Evolutionary conservation across 2,797 vertebrate species (phyloP).

Genomic region (Coregonus sp.): DNA sequence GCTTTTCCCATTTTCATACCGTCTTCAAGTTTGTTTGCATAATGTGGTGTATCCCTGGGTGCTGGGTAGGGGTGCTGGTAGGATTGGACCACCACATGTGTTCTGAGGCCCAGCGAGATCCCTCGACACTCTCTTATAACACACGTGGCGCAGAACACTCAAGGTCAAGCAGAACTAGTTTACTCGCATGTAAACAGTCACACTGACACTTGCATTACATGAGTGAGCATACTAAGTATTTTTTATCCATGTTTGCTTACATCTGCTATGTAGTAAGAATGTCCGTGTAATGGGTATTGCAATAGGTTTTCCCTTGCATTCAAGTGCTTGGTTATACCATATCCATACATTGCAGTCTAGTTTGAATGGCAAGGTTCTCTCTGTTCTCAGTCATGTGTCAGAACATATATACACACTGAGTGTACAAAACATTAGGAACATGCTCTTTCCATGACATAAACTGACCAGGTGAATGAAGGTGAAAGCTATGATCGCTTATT

Average conservation of each 20-base stretch:
- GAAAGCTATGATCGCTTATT: too few relatives aligned
- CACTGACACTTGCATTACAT: background rate
- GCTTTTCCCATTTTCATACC: background rate
- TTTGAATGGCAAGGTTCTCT: background rate
- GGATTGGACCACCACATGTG: background rate
- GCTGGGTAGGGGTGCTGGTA: background rate
- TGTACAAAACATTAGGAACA: too few relatives aligned
- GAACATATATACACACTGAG: background rate
- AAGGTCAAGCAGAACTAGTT: background rate
- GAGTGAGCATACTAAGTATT: too few relatives aligned
- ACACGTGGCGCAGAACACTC: background rate
- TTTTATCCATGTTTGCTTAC: too few relatives aligned
- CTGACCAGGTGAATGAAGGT: too few relatives aligned
- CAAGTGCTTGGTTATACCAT: background rate
- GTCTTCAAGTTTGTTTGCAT: constrained; percentile 5
- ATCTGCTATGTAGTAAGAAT: background rate
- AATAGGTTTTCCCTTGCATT: background rate
- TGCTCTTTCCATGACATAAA: too few relatives aligned
- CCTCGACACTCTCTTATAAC: background rate
- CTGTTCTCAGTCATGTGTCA: background rate
- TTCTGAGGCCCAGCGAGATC: constrained; percentile 3
- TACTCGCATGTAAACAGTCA: background rate
- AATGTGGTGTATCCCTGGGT: constrained; percentile 11
- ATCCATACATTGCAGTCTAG: background rate
- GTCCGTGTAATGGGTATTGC: background rate